These are phyloP conservation scores for Anniella stebbinsi DNA, from an alignment of 2,797 vertebrate genomes.

Conservation along the genomic window DNA sequence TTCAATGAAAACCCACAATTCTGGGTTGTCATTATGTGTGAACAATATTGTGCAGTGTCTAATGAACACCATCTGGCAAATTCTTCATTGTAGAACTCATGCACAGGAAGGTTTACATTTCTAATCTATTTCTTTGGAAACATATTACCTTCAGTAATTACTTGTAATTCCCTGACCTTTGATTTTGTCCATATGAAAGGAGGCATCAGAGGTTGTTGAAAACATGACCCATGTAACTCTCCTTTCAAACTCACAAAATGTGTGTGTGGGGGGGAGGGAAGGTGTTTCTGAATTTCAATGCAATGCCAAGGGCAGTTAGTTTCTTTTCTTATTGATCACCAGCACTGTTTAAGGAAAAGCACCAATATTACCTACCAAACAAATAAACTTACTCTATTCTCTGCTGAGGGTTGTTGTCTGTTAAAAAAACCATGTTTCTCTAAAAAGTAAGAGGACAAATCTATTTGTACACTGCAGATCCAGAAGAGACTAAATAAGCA, in stretches of 20 bases:
- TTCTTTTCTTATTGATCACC: neutral
- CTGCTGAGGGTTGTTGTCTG: accelerated
- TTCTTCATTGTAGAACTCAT: neutral
- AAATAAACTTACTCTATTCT: slow-evolving; percentile 27
- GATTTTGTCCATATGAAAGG: no score
- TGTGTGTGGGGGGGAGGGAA: no score
- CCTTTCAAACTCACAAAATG: neutral
- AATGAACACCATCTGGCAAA: neutral
- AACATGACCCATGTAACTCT: neutral
- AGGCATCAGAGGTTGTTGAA: neutral
- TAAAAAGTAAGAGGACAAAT: neutral
- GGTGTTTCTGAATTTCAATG: neutral
- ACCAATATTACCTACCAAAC: slow-evolving; percentile 33
- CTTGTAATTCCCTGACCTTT: neutral
- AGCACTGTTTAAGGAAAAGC: neutral
- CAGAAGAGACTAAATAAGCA: neutral
- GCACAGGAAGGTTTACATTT: neutral
- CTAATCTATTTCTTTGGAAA: neutral
- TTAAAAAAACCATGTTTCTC: neutral
- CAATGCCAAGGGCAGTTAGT: neutral
- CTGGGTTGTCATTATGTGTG: no score
- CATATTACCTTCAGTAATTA: neutral
- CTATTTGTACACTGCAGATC: neutral
- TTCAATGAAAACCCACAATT: no score
- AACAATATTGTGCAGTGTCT: neutral